Base-by-base conservation (phyloP, 2,113 vertebrate species). In the Pedionomus torquatus region DNA sequence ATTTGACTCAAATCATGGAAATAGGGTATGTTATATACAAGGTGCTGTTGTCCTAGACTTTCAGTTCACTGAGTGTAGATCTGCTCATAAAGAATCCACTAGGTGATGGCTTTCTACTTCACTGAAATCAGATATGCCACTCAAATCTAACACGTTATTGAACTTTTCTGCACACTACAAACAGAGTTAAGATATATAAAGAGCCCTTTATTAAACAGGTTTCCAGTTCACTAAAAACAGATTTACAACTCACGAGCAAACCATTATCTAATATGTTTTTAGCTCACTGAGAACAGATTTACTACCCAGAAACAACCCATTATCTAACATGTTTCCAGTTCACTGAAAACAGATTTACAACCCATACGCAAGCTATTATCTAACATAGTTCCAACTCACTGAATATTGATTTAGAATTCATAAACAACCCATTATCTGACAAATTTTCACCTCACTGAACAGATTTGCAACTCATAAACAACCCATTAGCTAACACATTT, bases 391-490 rank as follows among this genome's bases (percentile, higher is more conserved):
- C 97, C 97, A 23, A 96, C 96, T 98, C 98, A 98, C 97, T 98
- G 98, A 98, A 98, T 96, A 98, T 97, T 97, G 98, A 98, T 98
- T 98, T 98, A 98, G 97, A 98, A 98, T 98, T 98, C 98, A 98
- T 98, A 98, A 98, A 98, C 97, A 98, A 97, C 97, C 97, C 97
- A 98, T 98, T 98, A 98, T 98, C 98, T 97, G 97, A 96, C 96
- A 97, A 93, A 97, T 97, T 98, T 98, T 97, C 97, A 97, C 95
- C 97, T 98, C 97, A 93, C 97, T 96, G 96, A 98, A 98, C 81
- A 98, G 97, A 98, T 98, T 98, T 98, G 95, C 70, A 97, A 95
- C 92, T 97, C 91, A 96, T 93, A 97, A 98, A 96, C 92, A 97
- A 97, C 94, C 84, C 96, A 97, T 97, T 98, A 97, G 95, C 97